phyloP scores from a whole-genome alignment of 2,797 vertebrate genomes.

The Tragelaphus oryx region DNA sequence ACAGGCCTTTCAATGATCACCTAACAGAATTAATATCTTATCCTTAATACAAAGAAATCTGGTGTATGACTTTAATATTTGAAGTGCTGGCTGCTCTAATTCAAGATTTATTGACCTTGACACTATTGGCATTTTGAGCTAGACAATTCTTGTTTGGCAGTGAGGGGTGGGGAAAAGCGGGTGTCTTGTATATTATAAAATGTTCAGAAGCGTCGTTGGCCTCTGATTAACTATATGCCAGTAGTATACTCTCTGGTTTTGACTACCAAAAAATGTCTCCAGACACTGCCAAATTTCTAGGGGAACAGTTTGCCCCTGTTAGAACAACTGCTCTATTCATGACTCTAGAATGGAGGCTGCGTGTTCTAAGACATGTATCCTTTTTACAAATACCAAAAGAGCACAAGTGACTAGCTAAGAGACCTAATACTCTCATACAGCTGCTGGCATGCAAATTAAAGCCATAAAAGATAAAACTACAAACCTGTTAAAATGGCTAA shows the following conservation, averaged over 20 bases:
- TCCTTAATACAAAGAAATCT: not conserved
- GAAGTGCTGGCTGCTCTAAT: not conserved
- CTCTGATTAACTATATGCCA: not conserved
- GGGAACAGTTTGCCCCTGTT: not conserved
- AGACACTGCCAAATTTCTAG: not conserved
- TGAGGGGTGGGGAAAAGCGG: not conserved
- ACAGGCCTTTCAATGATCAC: slow-evolving; percentile 6
- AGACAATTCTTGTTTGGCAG: not conserved
- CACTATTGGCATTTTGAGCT: not conserved
- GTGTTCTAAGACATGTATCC: not conserved
- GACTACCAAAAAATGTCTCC: slow-evolving; percentile 7
- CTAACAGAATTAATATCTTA: not conserved
- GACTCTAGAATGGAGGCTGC: not conserved
- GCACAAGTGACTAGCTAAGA: not conserved
- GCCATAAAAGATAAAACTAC: not conserved
- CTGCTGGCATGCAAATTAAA: slow-evolving; percentile 32
- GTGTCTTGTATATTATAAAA: not conserved
- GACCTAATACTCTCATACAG: not conserved
- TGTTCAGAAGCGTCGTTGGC: not conserved
- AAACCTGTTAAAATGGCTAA: not conserved
- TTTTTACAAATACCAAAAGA: not conserved
- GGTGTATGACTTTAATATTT: not conserved
- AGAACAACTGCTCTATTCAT: slow-evolving; percentile 35
- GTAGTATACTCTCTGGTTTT: not conserved
- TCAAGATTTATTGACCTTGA: not conserved